Conservation (phyloP, 1,140 invertebrate genomes). For the Trachymyrmex septentrionalis region DNA sequence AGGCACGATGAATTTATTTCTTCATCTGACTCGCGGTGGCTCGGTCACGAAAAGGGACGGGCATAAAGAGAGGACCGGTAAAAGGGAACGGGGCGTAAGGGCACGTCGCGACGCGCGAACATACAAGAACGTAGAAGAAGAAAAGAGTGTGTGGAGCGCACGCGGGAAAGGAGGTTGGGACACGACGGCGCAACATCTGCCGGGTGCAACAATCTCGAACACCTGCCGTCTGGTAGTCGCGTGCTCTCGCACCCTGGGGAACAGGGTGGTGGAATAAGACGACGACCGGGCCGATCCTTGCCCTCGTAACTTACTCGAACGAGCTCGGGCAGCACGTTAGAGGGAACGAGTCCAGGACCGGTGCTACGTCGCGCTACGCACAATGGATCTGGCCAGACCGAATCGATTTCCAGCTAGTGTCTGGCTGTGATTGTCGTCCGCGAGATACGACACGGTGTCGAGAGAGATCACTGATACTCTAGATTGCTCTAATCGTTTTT, state of each 20-base stretch:
- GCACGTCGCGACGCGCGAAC: constrained; percentile 44
- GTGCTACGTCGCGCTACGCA: constrained; percentile 37
- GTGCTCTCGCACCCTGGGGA: constrained; percentile 79
- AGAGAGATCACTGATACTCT: neutral
- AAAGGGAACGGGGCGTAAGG: constrained; percentile 43
- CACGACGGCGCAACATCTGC: constrained; percentile 80
- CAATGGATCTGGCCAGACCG: constrained; percentile 58
- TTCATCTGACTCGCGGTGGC: constrained; percentile 60
- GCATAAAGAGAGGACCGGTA: constrained; percentile 22
- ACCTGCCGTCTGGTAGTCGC: constrained; percentile 84
- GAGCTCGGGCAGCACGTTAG: constrained; percentile 15
- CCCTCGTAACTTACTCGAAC: constrained; percentile 70
- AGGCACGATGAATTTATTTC: constrained; percentile 68
- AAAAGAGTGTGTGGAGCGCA: constrained; percentile 47
- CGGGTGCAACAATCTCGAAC: constrained; percentile 83
- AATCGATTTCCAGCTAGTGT: constrained; percentile 61
- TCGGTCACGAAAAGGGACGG: constrained; percentile 45
- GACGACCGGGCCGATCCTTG: constrained; percentile 72
- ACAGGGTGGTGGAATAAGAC: constrained; percentile 75
- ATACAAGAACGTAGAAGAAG: constrained; percentile 6
- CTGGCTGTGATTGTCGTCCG: constrained; percentile 32
- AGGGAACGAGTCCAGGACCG: neutral
- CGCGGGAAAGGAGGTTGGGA: constrained; percentile 70
- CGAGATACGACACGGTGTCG: neutral
- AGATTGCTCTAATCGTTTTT: constrained; percentile 1